Conservation (phyloP, 1,140 invertebrate species). For the Drosophila lacteicornis region DNA sequence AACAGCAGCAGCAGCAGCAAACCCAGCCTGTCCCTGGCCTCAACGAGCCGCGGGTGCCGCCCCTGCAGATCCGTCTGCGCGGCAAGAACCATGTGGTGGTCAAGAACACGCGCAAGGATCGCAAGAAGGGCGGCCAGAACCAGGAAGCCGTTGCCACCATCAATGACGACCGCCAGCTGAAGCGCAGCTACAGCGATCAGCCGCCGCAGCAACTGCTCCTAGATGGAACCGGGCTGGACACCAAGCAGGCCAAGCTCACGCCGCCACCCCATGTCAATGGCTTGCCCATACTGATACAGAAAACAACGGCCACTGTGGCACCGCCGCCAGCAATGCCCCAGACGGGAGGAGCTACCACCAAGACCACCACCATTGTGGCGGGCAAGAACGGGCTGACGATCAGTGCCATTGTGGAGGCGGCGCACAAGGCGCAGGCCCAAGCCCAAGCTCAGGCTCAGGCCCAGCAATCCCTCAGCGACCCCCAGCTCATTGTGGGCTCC, state of each 20-base stretch:
- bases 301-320: slow-evolving; percentile 32
- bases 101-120: slow-evolving; percentile 91
- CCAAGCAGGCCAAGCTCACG: slow-evolving; percentile 59
- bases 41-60: slow-evolving; percentile 93
- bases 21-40: slow-evolving; percentile 79
- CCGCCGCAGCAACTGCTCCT: slow-evolving; percentile 42
- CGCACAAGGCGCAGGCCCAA: slow-evolving; percentile 62
- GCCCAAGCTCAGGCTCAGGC: slow-evolving; percentile 32
- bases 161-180: slow-evolving; percentile 46
- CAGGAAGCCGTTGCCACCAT: slow-evolving; percentile 17
- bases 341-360: slow-evolving; percentile 43
- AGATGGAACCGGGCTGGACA: slow-evolving; percentile 32
- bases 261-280: slow-evolving; percentile 61
- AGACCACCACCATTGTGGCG: slow-evolving; percentile 73
- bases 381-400: slow-evolving; percentile 81
- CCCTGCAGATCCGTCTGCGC: slow-evolving; percentile 94
- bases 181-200: slow-evolving; percentile 62
- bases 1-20: slow-evolving; percentile 45
- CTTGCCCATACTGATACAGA: slow-evolving; percentile 64
- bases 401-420: slow-evolving; percentile 77
- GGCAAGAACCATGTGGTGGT: slow-evolving; percentile 95
- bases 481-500: slow-evolving; percentile 86
- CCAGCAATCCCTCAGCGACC: slow-evolving; percentile 37
- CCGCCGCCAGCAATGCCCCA: slow-evolving; percentile 18
- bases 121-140: slow-evolving; percentile 86